Percentiles rank a stretch among this genome's conserved stretches.
phyloP scores from a whole-genome alignment of 2,888 invertebrate species.

The Drosophila meridionalis region DNA sequence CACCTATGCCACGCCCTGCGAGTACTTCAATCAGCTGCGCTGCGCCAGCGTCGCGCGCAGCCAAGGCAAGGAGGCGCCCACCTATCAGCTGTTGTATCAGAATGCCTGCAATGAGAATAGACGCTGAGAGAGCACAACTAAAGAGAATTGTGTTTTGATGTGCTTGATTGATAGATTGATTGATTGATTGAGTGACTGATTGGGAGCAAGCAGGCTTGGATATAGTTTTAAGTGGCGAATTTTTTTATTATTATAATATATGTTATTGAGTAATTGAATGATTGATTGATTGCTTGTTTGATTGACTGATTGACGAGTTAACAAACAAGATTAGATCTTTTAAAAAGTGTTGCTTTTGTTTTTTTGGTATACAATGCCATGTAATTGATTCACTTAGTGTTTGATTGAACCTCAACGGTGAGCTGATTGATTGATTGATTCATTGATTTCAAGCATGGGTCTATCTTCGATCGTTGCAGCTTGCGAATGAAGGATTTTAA shows the following conservation, averaged over 20 bases:
- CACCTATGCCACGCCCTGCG: slow-evolving; percentile 65
- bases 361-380: not conserved
- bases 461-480: too few relatives aligned
- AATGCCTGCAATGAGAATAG: slow-evolving; percentile 29
- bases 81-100: slow-evolving; percentile 46
- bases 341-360: not conserved
- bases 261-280: not conserved
- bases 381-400: not conserved
- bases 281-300: not conserved
- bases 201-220: not conserved
- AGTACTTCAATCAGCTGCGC: slow-evolving; percentile 61
- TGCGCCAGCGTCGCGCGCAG: slow-evolving; percentile 51
- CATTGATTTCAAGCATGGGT: not conserved
- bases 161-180: slow-evolving; percentile 4
- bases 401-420: not conserved
- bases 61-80: slow-evolving; percentile 30
- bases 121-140: not conserved
- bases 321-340: not conserved
- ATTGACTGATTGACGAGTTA: not conserved
- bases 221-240: not conserved
- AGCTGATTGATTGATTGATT: not conserved
- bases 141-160: not conserved
- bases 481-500: too few relatives aligned
- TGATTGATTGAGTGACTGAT: slow-evolving; percentile 2
- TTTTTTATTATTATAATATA: not conserved